A percentile compares a stretch with the other conserved stretches of the same genome.
Conservation (phyloP, 2,113 vertebrate genomes). For the Antigone vipio region DNA sequence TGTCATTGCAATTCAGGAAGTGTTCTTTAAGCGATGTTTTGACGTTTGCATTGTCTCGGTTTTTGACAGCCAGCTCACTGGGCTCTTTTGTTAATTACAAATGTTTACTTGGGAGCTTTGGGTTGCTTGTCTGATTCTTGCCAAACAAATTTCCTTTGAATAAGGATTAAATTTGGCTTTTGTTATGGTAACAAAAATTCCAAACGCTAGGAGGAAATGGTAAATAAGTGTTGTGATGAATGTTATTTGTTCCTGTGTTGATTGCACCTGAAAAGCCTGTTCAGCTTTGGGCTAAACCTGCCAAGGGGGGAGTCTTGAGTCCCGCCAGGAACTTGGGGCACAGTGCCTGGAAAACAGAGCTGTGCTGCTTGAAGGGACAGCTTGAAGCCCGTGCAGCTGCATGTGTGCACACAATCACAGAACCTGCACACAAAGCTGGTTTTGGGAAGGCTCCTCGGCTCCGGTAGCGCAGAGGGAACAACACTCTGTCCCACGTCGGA, state of each 20-base stretch:
- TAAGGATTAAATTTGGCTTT: not conserved
- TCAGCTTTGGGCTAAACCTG: not conserved
- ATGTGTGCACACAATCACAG: rapidly evolving
- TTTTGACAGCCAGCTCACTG: not conserved
- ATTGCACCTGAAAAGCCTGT: not conserved
- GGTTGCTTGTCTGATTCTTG: not conserved
- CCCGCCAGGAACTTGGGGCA: not conserved
- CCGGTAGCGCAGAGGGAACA: not conserved
- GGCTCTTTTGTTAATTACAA: not conserved
- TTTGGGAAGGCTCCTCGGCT: not conserved
- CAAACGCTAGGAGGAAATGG: not conserved
- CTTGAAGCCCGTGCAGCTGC: not conserved
- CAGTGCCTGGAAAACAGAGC: not conserved
- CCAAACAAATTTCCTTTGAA: not conserved
- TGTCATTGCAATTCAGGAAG: not conserved
- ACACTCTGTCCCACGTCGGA: rapidly evolving
- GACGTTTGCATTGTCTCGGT: not conserved
- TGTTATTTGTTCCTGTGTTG: not conserved
- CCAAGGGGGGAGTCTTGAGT: not conserved
- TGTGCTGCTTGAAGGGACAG: not conserved
- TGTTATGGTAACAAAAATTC: not conserved
- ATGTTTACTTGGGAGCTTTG: not conserved
- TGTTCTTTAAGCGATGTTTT: not conserved
- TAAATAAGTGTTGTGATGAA: not conserved
- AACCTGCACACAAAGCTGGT: not conserved